A percentile compares a stretch with the other conserved stretches of the same genome.
These are phyloP conservation scores for Amblyjoppa proteus DNA, from an alignment of 2,888 invertebrate species.

Conservation along the genomic window DNA sequence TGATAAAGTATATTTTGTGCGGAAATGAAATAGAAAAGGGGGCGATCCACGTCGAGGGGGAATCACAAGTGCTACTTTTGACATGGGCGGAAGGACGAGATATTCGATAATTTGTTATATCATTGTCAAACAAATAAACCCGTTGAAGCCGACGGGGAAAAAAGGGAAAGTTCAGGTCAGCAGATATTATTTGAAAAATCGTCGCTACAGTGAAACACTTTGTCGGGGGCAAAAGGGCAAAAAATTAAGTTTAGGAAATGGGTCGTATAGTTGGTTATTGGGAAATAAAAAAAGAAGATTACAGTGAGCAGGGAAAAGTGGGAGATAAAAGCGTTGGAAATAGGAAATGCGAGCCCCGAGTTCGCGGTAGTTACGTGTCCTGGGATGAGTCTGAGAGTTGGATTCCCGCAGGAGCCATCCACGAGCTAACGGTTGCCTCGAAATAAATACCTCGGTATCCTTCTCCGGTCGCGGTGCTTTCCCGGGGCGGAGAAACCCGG, in stretches of 20 bases:
- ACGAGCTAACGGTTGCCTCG: slow-evolving; percentile 79
- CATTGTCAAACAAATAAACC: neutral
- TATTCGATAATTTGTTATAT: neutral
- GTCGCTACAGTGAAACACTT: neutral
- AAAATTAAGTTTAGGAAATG: slow-evolving; percentile 30
- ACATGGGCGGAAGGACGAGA: neutral
- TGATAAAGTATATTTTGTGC: neutral
- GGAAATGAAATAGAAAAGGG: neutral
- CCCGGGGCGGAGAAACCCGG: slow-evolving; percentile 28
- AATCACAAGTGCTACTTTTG: neutral
- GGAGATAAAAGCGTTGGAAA: slow-evolving; percentile 54
- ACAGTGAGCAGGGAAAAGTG: slow-evolving; percentile 24
- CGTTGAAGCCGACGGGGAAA: neutral
- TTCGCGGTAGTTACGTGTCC: slow-evolving; percentile 78
- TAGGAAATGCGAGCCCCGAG: slow-evolving; percentile 68
- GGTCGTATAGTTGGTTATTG: slow-evolving; percentile 14
- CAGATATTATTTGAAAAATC: neutral
- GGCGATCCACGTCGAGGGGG: neutral
- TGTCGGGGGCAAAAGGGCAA: neutral
- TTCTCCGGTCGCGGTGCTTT: slow-evolving; percentile 51
- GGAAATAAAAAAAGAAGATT: slow-evolving; percentile 31
- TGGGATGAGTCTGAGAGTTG: slow-evolving; percentile 82
- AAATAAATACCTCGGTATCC: slow-evolving; percentile 74
- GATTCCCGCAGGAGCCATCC: slow-evolving; percentile 80
- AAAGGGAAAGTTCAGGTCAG: neutral